Base-by-base conservation (phyloP, 2,797 vertebrate species). In the Takifugu ocellatus region DNA sequence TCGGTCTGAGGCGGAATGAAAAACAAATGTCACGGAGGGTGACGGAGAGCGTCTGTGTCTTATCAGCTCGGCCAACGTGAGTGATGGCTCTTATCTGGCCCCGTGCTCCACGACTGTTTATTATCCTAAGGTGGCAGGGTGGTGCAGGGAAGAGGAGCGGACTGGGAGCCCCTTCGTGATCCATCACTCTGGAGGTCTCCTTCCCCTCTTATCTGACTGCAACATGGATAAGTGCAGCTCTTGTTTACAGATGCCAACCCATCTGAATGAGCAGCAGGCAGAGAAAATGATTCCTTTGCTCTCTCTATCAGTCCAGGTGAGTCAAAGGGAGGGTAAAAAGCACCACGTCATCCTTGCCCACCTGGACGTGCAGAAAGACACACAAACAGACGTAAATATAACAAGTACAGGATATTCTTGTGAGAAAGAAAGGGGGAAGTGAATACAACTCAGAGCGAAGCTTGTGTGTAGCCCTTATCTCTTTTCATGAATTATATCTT, bases 61-160 rank as follows among this genome's bases (percentile, higher is more conserved):
- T 90, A 90, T 90, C 89, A 90, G 88, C 75, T 53, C 3, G 81
- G 84, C 84, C 86, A 78, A 87, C 59, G 87, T 90, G 89, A 90
- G 84, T 90, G 89, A 90, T 90, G 89, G 88, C 80, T 88, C 85
- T 90, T 90, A 90, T 90, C 89, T 87, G 86, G 78, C 87, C 89
- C 80, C 82, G 79, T 90, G 87, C 89, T 88, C 86, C 63, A 56
- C 48, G 78, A 85, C 87, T 88, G 87, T 89, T 91, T 89, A 90
- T 91, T 91, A 91, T 91, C 89, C 88, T 79, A 86, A 84, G 90
- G 86, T 90, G 89, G 84, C 87, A 89, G 85, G 87, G 83, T 73
- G 79, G 84, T 84, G 83, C 84, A 85, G 82, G 84, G 89, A 83
- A 85, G 82, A 87, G 79, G 74, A 78, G 88, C 78, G 76, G 78